Evolutionary conservation across 2,888 invertebrate genomes (phyloP).

Genomic region (Tholera decimalis): DNA sequence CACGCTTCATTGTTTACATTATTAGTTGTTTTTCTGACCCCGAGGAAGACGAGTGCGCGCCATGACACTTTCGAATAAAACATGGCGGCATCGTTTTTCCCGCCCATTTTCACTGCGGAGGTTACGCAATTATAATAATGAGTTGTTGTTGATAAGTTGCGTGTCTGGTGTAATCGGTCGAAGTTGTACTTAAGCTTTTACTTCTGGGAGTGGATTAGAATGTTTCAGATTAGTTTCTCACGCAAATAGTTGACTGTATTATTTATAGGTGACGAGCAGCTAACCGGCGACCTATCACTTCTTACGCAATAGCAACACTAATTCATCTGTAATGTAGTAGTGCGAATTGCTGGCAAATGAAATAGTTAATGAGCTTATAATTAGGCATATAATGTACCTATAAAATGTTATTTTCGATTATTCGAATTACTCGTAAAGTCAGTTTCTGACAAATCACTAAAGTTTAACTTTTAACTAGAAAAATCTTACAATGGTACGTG

Average conservation of each 20-base stretch:
- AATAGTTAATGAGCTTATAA: background rate
- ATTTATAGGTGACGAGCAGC: conserved; percentile 33
- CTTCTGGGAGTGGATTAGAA: conserved; percentile 39
- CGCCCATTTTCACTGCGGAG: conserved; percentile 73
- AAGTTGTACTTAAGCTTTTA: conserved; percentile 15
- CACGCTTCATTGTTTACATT: conserved; percentile 68
- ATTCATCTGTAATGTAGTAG: conserved; percentile 2
- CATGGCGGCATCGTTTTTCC: conserved; percentile 73
- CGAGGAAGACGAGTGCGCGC: conserved; percentile 69
- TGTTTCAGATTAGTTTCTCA: conserved; percentile 46
- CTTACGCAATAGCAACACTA: conserved; percentile 34
- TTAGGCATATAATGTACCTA: too few relatives aligned
- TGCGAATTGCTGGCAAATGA: conserved; percentile 1
- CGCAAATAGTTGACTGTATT: conserved; percentile 55
- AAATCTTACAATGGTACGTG: too few relatives aligned
- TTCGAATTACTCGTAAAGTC: too few relatives aligned
- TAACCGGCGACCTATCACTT: conserved; percentile 23
- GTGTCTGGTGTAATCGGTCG: conserved; percentile 47
- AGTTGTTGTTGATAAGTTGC: conserved; percentile 44
- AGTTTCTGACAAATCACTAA: too few relatives aligned
- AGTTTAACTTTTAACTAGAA: too few relatives aligned
- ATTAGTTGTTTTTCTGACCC: conserved; percentile 63
- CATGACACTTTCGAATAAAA: conserved; percentile 80
- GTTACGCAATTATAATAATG: conserved; percentile 51
- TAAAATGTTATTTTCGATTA: too few relatives aligned